These are phyloP conservation scores for Campylorhamphus procurvoides DNA, from an alignment of 2,113 vertebrate species.

Conservation along the genomic window DNA sequence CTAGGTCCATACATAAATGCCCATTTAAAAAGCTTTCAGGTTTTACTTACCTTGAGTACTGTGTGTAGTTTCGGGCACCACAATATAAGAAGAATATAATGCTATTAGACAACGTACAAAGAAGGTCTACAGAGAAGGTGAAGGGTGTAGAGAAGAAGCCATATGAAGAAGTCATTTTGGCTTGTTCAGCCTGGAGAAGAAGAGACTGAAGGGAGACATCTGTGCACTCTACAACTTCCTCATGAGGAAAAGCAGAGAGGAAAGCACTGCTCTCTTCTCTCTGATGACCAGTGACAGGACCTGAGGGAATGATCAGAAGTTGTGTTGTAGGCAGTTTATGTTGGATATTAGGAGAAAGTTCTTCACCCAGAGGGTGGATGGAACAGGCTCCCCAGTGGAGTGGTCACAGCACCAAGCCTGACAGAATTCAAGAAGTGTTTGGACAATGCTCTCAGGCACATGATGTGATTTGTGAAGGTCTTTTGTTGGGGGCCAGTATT, in stretches of 20 bases:
- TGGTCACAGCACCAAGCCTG: neutral
- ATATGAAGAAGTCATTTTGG: neutral
- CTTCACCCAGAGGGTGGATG: accelerated
- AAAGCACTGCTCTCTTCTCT: neutral
- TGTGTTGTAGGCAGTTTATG: neutral
- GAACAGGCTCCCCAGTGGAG: neutral
- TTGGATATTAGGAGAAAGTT: neutral
- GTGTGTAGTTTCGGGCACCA: neutral
- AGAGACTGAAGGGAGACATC: neutral
- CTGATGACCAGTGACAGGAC: neutral
- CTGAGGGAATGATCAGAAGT: accelerated
- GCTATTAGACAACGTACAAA: neutral
- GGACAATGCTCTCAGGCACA: neutral
- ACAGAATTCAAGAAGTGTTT: neutral
- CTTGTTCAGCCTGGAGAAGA: neutral
- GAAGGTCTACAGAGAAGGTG: neutral
- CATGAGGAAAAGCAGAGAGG: neutral
- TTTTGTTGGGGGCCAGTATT: neutral
- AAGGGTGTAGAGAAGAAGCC: neutral
- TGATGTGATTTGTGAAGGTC: neutral
- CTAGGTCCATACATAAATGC: neutral
- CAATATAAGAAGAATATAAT: neutral
- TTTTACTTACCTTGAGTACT: neutral
- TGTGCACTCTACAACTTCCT: accelerated
- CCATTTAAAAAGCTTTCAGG: neutral